Conservation (phyloP, 2,113 vertebrate genomes). For the Gymnarchus niloticus region DNA sequence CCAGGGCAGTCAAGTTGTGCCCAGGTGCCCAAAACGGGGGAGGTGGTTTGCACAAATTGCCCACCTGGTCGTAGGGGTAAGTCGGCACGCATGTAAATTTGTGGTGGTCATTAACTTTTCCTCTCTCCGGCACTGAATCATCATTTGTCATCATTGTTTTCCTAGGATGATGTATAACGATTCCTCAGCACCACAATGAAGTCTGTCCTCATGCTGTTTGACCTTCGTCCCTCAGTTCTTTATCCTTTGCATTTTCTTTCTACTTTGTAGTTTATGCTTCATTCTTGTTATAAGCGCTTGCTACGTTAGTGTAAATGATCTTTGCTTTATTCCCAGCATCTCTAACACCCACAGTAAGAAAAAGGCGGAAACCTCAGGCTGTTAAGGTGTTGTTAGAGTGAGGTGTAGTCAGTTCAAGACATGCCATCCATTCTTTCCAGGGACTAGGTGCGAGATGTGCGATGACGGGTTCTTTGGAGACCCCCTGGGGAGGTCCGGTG, state of each 20-base stretch:
- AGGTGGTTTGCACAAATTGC: constrained; percentile 86
- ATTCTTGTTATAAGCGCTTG: background rate
- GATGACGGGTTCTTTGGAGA: constrained; percentile 86
- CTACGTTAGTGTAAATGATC: background rate
- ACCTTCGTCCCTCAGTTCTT: background rate
- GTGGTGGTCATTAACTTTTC: background rate
- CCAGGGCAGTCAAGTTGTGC: constrained; percentile 68
- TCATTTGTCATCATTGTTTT: background rate
- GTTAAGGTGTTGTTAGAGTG: background rate
- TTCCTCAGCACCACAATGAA: background rate
- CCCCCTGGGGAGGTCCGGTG: constrained; percentile 69
- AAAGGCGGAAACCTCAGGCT: background rate
- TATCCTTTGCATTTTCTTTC: background rate
- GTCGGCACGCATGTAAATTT: constrained; percentile 19
- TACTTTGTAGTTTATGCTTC: too few relatives aligned
- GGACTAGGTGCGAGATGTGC: constrained; percentile 78
- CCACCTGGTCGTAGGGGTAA: constrained; percentile 79
- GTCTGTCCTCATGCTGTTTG: background rate
- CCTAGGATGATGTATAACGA: background rate
- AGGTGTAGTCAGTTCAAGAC: background rate
- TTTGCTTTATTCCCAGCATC: background rate
- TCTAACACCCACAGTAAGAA: background rate
- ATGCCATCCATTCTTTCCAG: constrained; percentile 45
- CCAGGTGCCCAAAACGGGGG: constrained; percentile 53
- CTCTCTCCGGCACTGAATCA: background rate